These are phyloP conservation scores for Crotalus horridus DNA, from an alignment of 2,113 vertebrate genomes.

Conservation along the genomic window DNA sequence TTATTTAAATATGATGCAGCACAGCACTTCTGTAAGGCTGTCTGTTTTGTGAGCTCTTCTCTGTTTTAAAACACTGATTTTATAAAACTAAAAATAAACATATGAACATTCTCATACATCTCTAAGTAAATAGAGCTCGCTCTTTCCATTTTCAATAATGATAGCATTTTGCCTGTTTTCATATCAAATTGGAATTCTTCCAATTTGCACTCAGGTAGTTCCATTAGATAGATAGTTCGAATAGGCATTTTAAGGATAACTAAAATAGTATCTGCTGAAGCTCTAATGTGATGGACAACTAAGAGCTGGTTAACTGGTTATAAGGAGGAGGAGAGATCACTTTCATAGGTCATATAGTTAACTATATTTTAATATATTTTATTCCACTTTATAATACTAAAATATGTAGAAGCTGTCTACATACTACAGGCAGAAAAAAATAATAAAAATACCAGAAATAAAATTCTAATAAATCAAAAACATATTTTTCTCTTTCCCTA, in stretches of 20 bases:
- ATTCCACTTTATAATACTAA: neutral
- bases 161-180: conserved; percentile 38
- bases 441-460: neutral
- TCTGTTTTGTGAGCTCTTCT: conserved; percentile 63
- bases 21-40: conserved; percentile 58
- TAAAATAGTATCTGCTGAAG: neutral
- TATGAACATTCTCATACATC: conserved; percentile 50
- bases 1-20: conserved; percentile 76
- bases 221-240: conserved; percentile 4
- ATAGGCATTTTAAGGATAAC: neutral
- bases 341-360: neutral
- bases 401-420: neutral
- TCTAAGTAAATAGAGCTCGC: conserved; percentile 55
- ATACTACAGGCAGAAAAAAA: neutral
- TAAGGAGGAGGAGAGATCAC: neutral
- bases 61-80: conserved; percentile 58
- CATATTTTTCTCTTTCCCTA: neutral
- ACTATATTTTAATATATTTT: neutral
- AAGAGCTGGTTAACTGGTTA: neutral
- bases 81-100: conserved; percentile 45
- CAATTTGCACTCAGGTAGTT: conserved; percentile 41
- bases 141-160: conserved; percentile 44
- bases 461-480: neutral
- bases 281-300: neutral
- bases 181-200: conserved; percentile 35